Percentiles rank a stretch among this genome's conserved stretches.
Conservation (phyloP, 2,888 invertebrate genomes). For the Drosophila mimica region DNA sequence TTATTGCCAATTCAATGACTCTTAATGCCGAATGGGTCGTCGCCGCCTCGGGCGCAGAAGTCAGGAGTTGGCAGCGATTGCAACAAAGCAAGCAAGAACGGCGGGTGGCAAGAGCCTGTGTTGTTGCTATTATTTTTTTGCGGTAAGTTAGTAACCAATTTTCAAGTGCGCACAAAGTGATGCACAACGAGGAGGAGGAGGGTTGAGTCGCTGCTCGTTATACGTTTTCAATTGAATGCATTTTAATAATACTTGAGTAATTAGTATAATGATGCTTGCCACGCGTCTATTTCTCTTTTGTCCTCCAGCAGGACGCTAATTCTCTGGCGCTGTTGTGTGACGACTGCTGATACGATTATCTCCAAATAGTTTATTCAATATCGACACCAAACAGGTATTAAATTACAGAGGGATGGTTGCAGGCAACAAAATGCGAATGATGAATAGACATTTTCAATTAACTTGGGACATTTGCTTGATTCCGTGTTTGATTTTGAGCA, state of each 20-base stretch:
- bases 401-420: constrained; percentile 45
- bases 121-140: constrained; percentile 38
- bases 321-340: constrained; percentile 29
- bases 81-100: constrained; percentile 21
- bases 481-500: constrained; percentile 52
- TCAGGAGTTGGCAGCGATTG: constrained; percentile 45
- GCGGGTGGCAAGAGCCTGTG: constrained; percentile 24
- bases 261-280: constrained; percentile 78
- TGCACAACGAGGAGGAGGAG: constrained; percentile 14
- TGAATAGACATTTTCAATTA: constrained; percentile 83
- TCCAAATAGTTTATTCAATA: constrained; percentile 46
- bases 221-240: constrained; percentile 78
- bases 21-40: constrained; percentile 57
- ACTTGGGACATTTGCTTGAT: constrained; percentile 58
- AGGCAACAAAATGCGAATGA: constrained; percentile 53
- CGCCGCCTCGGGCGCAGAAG: constrained; percentile 62
- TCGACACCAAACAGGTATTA: constrained; percentile 62
- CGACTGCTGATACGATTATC: constrained; percentile 65
- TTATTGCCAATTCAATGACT: constrained; percentile 81
- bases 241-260: constrained; percentile 83
- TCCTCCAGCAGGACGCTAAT: constrained; percentile 32
- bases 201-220: constrained; percentile 58
- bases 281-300: constrained; percentile 47
- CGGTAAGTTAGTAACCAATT: constrained; percentile 54
- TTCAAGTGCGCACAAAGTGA: constrained; percentile 66